phyloP scores from a whole-genome alignment of 2,113 vertebrate genomes.

The Gavialis gangeticus region DNA sequence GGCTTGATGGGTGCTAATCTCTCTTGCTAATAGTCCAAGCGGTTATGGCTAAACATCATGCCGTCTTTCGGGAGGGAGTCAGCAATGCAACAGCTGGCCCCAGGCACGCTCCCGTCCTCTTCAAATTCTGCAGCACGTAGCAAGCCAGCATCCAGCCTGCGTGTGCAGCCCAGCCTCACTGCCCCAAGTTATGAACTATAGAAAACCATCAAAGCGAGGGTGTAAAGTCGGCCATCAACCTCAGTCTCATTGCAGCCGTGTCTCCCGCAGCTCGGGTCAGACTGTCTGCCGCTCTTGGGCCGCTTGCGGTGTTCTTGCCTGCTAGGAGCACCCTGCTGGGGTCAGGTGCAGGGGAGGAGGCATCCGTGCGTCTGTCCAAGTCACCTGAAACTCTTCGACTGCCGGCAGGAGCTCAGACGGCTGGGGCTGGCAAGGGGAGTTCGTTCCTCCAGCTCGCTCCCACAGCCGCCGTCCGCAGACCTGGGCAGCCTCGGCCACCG shows the following conservation, averaged over 20 bases:
- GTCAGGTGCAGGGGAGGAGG: neutral
- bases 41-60: neutral
- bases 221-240: fast-evolving
- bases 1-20: fast-evolving
- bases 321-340: neutral
- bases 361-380: neutral
- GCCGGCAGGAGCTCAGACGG: neutral
- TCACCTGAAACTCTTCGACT: neutral
- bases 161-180: neutral
- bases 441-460: neutral
- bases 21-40: neutral
- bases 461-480: neutral
- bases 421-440: neutral
- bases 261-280: fast-evolving
- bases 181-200: neutral
- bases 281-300: neutral
- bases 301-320: no score
- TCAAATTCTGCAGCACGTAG: neutral
- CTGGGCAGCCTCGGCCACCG: neutral
- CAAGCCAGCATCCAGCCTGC: neutral
- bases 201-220: neutral
- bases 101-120: neutral
- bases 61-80: neutral
- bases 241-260: neutral
- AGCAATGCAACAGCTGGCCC: neutral